Base-by-base conservation (phyloP, 2,797 vertebrate genomes). In the Mycteria americana region DNA sequence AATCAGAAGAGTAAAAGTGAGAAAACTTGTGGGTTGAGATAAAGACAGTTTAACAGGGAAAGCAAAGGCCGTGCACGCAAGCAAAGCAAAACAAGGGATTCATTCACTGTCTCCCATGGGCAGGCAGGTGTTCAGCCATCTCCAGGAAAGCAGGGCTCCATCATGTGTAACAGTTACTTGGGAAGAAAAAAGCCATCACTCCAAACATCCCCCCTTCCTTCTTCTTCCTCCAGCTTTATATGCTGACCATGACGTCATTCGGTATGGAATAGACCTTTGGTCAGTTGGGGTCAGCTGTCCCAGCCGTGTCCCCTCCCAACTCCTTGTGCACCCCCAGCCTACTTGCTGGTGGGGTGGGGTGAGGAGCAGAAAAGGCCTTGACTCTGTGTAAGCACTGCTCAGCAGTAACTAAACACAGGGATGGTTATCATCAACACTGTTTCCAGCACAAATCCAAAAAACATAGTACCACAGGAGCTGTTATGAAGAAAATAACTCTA, bases 131-230 rank as follows among this genome's bases (percentile, higher is more conserved):
- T 30, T 51, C 67, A 85, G 35, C 7, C 18, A 59, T 7, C 27
- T n/a, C 33, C 33, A 67, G 33, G 39, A 78, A 17, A 62, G 33
- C 60, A 70, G 43, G 41, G 35, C 16, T 62, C 41, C n/a, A 54
- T 19, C n/a, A 23, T 0, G 3, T 0, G 0, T 24, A 51, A 3
- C 0, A 0, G 0, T 37, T 2, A 70, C 23, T 59, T 46, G 13
- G 39, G 43, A 78, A 77, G 13, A 81, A 10, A 65, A 84, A 85
- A 0, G 0, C 37, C 30, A n/a, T 45, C 7, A 7, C 21, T n/a
- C 21, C 0, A 0, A 73, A 59, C 0, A 0, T 22, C 4, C 24
- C 19, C 18, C 2, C 14, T 19, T 62, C 6, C 33, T 59, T 2
- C 63, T 64, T 1, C 57, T 48, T 63, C 28, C 51, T 16, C 31